phyloP scores from a whole-genome alignment of 2,113 vertebrate genomes.

The Leptosomus discolor region DNA sequence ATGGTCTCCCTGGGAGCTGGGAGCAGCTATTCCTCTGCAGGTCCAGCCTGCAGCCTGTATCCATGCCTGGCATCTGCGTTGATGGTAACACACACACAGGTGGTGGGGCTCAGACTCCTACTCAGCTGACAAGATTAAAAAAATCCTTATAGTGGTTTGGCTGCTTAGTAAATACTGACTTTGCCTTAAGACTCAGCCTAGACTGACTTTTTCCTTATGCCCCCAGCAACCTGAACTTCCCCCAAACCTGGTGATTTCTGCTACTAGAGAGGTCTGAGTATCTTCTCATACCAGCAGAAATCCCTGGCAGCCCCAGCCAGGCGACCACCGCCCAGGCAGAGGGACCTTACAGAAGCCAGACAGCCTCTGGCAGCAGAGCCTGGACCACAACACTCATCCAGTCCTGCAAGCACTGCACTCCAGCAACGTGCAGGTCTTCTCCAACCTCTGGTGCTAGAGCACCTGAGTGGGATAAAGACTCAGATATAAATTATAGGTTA shows the following conservation, averaged over 20 bases:
- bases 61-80: neutral
- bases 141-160: neutral
- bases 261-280: neutral
- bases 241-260: neutral
- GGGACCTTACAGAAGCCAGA: neutral
- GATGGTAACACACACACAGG: neutral
- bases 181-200: neutral
- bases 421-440: neutral
- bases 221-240: neutral
- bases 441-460: neutral
- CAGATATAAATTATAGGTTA: neutral
- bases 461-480: neutral
- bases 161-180: neutral
- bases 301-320: neutral
- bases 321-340: neutral
- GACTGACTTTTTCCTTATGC: neutral
- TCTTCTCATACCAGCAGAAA: neutral
- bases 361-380: neutral
- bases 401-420: neutral
- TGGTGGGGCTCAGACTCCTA: neutral
- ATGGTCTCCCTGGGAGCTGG: neutral
- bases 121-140: neutral
- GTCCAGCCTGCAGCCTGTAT: neutral
- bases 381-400: neutral
- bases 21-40: neutral